phyloP scores from a whole-genome alignment of 1,140 invertebrate genomes.

The Caenorhabditis brenneri region DNA sequence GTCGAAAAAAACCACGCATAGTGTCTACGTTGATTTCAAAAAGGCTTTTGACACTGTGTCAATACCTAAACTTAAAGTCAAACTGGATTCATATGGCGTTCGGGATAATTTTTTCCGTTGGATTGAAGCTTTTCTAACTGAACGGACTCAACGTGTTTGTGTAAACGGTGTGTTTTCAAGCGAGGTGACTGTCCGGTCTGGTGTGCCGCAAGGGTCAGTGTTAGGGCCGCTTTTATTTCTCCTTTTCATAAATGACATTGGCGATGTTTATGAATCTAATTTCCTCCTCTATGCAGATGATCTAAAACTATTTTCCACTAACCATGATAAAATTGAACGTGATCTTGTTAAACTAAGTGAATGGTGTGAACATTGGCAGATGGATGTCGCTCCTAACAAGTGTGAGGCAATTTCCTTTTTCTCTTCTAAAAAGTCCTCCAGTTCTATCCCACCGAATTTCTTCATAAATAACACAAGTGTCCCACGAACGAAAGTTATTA shows the following conservation, averaged over 20 bases:
- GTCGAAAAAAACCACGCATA: neutral
- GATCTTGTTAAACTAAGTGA: neutral
- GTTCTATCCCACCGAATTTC: neutral
- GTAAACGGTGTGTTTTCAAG: neutral
- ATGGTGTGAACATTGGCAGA: neutral
- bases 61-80: neutral
- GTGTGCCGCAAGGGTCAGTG: neutral
- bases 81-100: neutral
- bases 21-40: neutral
- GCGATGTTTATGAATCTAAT: neutral
- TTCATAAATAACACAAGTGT: neutral
- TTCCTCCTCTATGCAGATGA: neutral
- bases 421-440: neutral
- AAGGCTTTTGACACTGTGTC: too few species aligned
- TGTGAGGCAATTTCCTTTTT: neutral
- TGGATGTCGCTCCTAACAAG: neutral
- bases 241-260: neutral
- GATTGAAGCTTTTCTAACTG: neutral
- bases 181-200: neutral
- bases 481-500: neutral
- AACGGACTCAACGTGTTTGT: neutral
- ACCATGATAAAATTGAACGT: neutral
- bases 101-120: neutral
- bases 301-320: neutral
- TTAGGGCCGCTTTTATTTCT: neutral